Evolutionary conservation across 2,113 vertebrate species (phyloP).

Genomic region (Lycaon pictus): DNA sequence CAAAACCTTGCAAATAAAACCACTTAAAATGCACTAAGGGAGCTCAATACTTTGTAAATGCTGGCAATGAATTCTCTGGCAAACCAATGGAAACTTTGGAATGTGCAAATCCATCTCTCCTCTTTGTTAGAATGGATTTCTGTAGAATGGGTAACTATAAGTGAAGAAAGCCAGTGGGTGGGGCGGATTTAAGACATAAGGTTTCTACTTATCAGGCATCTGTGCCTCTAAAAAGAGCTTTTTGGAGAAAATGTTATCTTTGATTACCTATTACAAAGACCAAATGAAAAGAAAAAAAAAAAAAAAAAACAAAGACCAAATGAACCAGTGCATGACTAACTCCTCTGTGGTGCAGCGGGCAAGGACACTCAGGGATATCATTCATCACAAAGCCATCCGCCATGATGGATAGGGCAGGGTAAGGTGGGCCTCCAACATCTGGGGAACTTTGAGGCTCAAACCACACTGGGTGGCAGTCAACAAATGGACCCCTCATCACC

Average conservation of each 20-base stretch:
- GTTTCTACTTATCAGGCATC: background rate
- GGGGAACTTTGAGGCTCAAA: background rate
- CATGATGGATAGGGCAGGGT: background rate
- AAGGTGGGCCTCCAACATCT: background rate
- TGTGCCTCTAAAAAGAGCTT: background rate
- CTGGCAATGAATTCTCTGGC: conserved; percentile 55
- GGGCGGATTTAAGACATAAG: background rate
- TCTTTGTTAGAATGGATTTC: conserved; percentile 52
- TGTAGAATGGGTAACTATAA: conserved; percentile 55
- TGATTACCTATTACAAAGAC: conserved; percentile 8
- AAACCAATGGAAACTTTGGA: conserved; percentile 32
- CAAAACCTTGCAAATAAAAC: conserved; percentile 72
- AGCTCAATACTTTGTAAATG: conserved; percentile 59
- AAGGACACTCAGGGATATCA: background rate
- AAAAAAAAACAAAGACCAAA: background rate
- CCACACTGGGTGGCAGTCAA: background rate
- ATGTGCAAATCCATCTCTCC: conserved; percentile 30
- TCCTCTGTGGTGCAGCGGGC: background rate
- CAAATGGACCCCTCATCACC: background rate
- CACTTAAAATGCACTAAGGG: conserved; percentile 65
- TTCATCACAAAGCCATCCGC: background rate
- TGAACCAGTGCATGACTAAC: background rate
- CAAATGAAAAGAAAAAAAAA: background rate
- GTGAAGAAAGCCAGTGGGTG: background rate
- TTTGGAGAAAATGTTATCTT: background rate